A percentile compares a stretch with the other conserved stretches of the same genome.
Evolutionary conservation across 1,140 invertebrate genomes (phyloP).

Genomic region (Bombus breviceps): DNA sequence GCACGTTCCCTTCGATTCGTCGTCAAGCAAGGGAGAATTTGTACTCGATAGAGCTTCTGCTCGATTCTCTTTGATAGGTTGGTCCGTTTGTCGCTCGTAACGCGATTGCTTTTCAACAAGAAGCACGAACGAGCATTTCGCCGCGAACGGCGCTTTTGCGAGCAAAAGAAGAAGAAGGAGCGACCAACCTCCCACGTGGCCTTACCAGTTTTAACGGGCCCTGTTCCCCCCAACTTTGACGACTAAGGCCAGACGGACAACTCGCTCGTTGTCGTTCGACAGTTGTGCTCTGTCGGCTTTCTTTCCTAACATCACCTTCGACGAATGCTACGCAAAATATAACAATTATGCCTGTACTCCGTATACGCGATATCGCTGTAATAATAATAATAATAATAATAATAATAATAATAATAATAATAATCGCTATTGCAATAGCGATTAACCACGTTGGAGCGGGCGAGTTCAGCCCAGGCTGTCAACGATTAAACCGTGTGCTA

Average conservation of each 20-base stretch:
- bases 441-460: not conserved
- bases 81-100: not conserved
- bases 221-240: conserved; percentile 68
- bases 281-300: not conserved
- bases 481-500: conserved; percentile 34
- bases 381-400: too few relatives aligned
- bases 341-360: not conserved
- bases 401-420: too few relatives aligned
- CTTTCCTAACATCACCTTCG: not conserved
- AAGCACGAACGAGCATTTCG: not conserved
- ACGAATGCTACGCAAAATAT: accelerated
- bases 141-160: not conserved
- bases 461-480: not conserved
- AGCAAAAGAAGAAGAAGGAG: not conserved
- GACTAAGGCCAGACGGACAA: conserved; percentile 64
- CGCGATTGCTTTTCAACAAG: not conserved
- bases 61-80: too few relatives aligned
- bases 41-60: not conserved
- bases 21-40: not conserved
- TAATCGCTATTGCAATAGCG: not conserved
- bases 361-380: not conserved
- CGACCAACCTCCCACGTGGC: conserved; percentile 68
- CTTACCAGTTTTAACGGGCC: conserved; percentile 65
- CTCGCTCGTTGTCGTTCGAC: conserved; percentile 34
- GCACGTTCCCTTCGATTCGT: not conserved